These are phyloP conservation scores for Brachyrhaphis roseni DNA, from an alignment of 2,797 vertebrate genomes.

Conservation along the genomic window DNA sequence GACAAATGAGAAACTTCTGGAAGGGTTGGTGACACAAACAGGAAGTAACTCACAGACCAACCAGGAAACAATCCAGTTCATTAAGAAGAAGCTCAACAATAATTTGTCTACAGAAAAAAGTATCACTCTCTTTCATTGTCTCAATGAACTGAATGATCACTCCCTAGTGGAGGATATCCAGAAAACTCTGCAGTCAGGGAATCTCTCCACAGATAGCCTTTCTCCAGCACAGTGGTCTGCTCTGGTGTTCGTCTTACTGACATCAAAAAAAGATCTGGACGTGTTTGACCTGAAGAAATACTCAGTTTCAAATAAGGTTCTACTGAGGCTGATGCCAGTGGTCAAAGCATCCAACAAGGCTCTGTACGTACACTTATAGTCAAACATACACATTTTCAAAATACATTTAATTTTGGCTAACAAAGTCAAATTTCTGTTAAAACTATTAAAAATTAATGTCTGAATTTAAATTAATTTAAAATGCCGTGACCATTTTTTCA, in stretches of 20 bases:
- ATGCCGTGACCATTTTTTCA: background rate
- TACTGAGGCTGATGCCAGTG: background rate
- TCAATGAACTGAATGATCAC: background rate
- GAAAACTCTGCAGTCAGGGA: background rate
- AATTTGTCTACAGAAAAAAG: background rate
- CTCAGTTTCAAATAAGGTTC: background rate
- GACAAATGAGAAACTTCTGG: background rate
- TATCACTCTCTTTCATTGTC: background rate
- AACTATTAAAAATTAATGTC: no score
- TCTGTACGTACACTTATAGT: background rate
- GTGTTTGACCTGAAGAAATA: background rate
- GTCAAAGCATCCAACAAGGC: background rate
- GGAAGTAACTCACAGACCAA: background rate
- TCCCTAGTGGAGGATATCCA: background rate
- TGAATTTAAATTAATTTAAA: background rate
- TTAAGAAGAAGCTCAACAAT: background rate
- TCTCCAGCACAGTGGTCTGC: background rate
- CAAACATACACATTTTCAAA: background rate
- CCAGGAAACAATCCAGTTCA: background rate
- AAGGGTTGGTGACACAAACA: background rate
- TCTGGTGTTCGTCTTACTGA: conserved; percentile 11
- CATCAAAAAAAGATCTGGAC: background rate
- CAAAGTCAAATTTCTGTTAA: background rate
- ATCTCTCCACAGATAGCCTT: background rate
- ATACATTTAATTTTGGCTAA: background rate